Base-by-base conservation (phyloP, 2,797 vertebrate species). In the Scolopax rusticola region DNA sequence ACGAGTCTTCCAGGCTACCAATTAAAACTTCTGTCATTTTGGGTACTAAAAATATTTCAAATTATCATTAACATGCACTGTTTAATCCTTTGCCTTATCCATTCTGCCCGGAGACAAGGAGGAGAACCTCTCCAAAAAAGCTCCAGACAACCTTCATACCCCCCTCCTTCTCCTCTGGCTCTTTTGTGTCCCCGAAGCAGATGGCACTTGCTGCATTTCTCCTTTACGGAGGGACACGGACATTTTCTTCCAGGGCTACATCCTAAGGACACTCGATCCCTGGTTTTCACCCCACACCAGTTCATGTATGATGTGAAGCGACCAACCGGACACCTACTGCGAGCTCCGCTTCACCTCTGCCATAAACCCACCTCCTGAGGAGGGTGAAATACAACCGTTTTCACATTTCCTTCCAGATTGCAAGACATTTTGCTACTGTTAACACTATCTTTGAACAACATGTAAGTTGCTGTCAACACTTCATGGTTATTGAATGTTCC, bases 401-500 rank as follows among this genome's bases (percentile, higher is more conserved):
- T 7, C 53, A 43, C 27, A 27, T 50, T 68, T 57, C 32, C 74
- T 48, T 21, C 67, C 74, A 23, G 51, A 56, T 48, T 24, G 50
- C 75, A 69, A 54, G 30, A 24, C 23, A 6, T 25, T 5, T 11
- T 11, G 18, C 51, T 67, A 8, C 50, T 60, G 50, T 53, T 63
- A 82, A 59, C 28, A 2, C n/a, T 17, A 1, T 9, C 48, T 74
- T 27, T 60, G 59, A 40, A 20, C 28, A 68, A 50, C 27, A 25
- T 0, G 24, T 11, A 48, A 69, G 71, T 24, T 43, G 32, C 71
- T 36, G 81, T 50, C 70, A 84, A 80, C 40, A 38, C 69, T 63
- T 43, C 24, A 23, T 3, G 3, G 40, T 19, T 41, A 19, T 0
- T 78, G 68, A 67, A 53, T 8, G 6, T 60, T 38, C 20, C 0